Conservation (phyloP, 2,888 invertebrate species). For the Rhingia campestris region DNA sequence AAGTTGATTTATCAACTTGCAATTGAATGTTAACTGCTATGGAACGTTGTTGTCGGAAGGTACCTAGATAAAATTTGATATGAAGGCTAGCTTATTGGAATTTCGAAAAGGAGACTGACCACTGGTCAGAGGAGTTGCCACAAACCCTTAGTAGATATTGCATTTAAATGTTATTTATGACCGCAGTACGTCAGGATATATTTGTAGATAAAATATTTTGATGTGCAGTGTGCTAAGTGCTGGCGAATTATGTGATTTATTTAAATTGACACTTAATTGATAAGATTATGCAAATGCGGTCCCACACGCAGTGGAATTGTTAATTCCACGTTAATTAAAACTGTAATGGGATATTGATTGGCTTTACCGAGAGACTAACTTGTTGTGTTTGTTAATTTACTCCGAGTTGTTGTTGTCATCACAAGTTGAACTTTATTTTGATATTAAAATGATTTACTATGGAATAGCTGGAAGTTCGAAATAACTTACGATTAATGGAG, state of each 20-base stretch:
- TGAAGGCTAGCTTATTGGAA: conserved; percentile 22
- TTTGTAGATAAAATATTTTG: background rate
- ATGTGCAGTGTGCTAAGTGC: conserved; percentile 1
- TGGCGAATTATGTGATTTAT: conserved; percentile 29
- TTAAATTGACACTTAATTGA: conserved; percentile 39
- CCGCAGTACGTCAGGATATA: conserved; percentile 19
- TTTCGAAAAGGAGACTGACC: conserved; percentile 22
- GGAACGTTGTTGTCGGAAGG: conserved; percentile 1
- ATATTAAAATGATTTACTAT: no score
- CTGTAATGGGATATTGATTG: conserved; percentile 36
- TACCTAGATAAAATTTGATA: no score
- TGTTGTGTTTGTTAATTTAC: conserved; percentile 19
- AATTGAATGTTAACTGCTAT: conserved; percentile 47
- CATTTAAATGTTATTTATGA: conserved; percentile 1
- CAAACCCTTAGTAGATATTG: no score
- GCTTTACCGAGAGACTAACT: conserved; percentile 4
- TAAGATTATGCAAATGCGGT: conserved; percentile 45
- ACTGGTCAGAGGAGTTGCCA: no score
- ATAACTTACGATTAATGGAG: no score
- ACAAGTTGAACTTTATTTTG: no score
- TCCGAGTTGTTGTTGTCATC: background rate
- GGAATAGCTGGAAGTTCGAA: no score
- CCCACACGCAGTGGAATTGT: conserved; percentile 26
- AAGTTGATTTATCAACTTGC: conserved; percentile 50
- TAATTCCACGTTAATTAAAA: conserved; percentile 42